Evolutionary conservation across 2,888 invertebrate genomes (phyloP).

Genomic region (Troilus luridus): DNA sequence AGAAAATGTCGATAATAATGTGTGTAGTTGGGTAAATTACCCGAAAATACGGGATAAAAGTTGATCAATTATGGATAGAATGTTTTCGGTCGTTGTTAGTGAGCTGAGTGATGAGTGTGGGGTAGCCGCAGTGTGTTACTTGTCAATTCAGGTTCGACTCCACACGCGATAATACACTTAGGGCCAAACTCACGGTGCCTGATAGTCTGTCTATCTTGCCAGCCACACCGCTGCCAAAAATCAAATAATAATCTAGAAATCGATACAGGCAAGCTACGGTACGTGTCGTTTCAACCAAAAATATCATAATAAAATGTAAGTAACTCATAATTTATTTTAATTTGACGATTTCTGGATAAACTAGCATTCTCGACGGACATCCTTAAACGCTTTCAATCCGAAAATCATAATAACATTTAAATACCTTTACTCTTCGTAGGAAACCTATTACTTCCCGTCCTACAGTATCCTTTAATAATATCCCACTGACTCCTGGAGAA

Average conservation of each 20-base stretch:
- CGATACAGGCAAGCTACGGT: not conserved
- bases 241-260: not conserved
- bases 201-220: not conserved
- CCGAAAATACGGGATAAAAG: not conserved
- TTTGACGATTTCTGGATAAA: too few species aligned
- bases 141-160: slow-evolving; percentile 11
- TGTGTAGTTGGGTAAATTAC: not conserved
- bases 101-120: slow-evolving; percentile 30
- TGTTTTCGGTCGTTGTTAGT: not conserved
- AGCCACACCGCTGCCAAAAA: not conserved
- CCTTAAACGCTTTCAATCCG: too few species aligned
- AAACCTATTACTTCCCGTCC: too few species aligned
- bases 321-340: too few species aligned
- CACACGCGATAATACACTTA: slow-evolving; percentile 41
- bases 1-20: too few species aligned
- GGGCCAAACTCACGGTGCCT: not conserved
- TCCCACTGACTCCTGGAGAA: too few species aligned
- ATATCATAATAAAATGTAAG: not conserved
- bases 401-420: too few species aligned
- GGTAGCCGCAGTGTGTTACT: slow-evolving; percentile 16
- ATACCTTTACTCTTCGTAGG: too few species aligned
- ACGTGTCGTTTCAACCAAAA: not conserved
- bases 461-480: too few species aligned
- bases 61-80: not conserved
- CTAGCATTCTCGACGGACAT: too few species aligned